Evolutionary conservation across 2,113 vertebrate genomes (phyloP).

Genomic region (Marmota flaviventris): DNA sequence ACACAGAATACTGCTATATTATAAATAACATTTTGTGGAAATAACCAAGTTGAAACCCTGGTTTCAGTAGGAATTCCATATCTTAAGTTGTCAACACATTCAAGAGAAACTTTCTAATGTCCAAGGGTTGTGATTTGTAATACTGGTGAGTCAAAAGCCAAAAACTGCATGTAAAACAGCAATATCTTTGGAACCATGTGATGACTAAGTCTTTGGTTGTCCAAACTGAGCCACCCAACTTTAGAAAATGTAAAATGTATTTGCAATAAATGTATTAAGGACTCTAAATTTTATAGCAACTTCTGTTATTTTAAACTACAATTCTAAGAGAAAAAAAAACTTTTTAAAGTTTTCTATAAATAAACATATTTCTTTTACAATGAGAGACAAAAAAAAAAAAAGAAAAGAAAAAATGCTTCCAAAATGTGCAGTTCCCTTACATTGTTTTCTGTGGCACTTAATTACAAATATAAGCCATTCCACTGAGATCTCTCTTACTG

Average conservation of each 20-base stretch:
- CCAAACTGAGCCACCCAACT: not conserved
- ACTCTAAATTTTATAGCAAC: not conserved
- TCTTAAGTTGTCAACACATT: not conserved
- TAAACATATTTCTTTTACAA: not conserved
- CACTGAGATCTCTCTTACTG: too few species aligned
- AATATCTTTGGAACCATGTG: not conserved
- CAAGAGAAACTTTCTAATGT: not conserved
- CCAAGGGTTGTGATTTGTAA: too few species aligned
- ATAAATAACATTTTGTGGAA: accelerated
- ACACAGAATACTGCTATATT: accelerated
- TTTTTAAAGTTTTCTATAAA: not conserved
- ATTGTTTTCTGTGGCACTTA: not conserved
- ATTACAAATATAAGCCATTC: not conserved
- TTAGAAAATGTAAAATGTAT: not conserved
- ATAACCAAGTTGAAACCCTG: not conserved
- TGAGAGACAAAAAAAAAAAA: not conserved
- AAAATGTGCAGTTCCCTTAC: not conserved
- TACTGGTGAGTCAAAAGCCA: too few species aligned
- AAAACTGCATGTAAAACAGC: accelerated
- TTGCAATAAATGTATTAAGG: not conserved
- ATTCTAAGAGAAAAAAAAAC: not conserved
- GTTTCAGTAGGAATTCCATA: not conserved
- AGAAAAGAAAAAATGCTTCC: not conserved
- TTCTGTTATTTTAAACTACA: not conserved
- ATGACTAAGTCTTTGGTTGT: not conserved